These are phyloP conservation scores for Sinocyclocheilus maitianheensis DNA, from an alignment of 2,113 vertebrate species.

Conservation along the genomic window DNA sequence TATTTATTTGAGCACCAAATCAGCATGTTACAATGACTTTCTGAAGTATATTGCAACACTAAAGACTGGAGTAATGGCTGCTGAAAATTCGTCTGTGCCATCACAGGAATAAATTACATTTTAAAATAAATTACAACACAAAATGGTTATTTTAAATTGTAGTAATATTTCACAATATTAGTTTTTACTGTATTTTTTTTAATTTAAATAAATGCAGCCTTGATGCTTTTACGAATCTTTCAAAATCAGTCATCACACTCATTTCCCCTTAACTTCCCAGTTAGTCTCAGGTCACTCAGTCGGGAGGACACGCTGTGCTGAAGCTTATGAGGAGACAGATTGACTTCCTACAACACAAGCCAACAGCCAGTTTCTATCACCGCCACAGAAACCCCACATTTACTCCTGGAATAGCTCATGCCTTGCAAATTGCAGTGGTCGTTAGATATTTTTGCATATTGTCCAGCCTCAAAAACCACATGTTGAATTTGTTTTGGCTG, in stretches of 20 bases:
- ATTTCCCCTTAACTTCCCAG: background rate
- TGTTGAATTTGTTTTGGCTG: conserved; percentile 55
- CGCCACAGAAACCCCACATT: conserved; percentile 14
- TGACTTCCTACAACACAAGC: conserved; percentile 32
- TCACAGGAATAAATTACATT: too few species aligned
- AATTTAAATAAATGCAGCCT: background rate
- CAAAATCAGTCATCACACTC: too few species aligned
- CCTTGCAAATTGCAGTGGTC: conserved; percentile 44
- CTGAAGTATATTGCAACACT: too few species aligned
- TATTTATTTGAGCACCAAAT: background rate
- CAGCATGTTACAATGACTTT: too few species aligned
- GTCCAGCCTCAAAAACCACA: conserved; percentile 30
- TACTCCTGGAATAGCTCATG: conserved; percentile 42
- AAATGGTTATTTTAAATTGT: too few species aligned
- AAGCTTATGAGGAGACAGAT: conserved; percentile 38
- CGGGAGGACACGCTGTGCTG: conserved; percentile 13
- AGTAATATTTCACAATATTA: background rate
- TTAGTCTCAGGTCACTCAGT: background rate
- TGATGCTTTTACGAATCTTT: too few species aligned
- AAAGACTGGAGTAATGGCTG: too few species aligned
- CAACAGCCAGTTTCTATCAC: conserved; percentile 34
- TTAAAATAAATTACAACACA: too few species aligned
- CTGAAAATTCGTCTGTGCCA: too few species aligned
- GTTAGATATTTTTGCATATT: conserved; percentile 43
- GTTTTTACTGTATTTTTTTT: background rate